Evolutionary conservation across 1,140 invertebrate species (phyloP).

Genomic region (Chelonus insularis): DNA sequence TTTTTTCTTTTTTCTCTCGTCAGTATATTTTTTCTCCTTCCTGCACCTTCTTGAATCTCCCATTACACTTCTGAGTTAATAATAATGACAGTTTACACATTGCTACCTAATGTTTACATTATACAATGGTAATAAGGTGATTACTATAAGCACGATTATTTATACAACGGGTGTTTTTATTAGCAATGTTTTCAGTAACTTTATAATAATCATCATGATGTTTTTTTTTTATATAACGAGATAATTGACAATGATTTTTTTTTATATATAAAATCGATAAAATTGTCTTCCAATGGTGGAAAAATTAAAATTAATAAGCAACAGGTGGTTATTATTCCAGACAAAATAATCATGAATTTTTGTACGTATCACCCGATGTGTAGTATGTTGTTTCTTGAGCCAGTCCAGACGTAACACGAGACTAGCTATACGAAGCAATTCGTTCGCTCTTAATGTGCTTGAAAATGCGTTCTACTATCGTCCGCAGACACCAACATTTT

Average conservation of each 20-base stretch:
- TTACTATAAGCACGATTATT: conserved; percentile 12
- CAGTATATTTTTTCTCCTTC: background rate
- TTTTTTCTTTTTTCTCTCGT: conserved; percentile 26
- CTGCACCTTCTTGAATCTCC: conserved; percentile 20
- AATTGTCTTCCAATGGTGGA: background rate
- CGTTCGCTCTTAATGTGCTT: background rate
- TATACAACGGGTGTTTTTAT: conserved; percentile 12
- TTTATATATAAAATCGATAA: too few species aligned
- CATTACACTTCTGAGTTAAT: conserved; percentile 42
- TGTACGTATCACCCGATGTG: conserved; percentile 7
- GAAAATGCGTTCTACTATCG: too few species aligned
- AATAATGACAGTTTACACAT: conserved; percentile 53
- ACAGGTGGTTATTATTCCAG: background rate
- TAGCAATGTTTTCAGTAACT: background rate
- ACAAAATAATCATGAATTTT: conserved; percentile 8
- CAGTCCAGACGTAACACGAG: conserved; percentile 40
- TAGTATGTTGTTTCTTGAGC: background rate
- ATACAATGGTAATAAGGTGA: conserved; percentile 38
- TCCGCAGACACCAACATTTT: too few species aligned
- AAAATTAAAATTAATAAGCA: background rate
- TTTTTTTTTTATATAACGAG: background rate
- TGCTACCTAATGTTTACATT: conserved; percentile 47
- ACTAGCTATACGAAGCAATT: conserved; percentile 32
- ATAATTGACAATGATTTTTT: too few species aligned
- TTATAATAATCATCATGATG: background rate